phyloP scores from a whole-genome alignment of 2,113 vertebrate genomes.

The Leucoraja erinaceus region DNA sequence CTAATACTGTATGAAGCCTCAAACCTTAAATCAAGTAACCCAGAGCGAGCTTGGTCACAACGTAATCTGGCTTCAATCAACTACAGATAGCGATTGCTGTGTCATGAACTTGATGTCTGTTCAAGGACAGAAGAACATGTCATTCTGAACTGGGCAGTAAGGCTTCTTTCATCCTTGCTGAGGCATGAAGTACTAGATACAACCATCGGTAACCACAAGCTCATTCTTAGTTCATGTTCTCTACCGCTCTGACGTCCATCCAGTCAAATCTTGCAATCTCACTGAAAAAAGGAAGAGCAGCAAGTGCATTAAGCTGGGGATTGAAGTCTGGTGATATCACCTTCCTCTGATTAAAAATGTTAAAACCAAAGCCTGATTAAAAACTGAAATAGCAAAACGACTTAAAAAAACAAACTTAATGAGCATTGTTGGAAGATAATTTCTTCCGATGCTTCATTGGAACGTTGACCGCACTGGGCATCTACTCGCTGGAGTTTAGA shows the following conservation, averaged over 20 bases:
- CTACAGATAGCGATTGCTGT: neutral
- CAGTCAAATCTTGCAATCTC: conserved; percentile 30
- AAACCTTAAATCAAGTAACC: neutral
- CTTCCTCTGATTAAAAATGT: conserved; percentile 11
- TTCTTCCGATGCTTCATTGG: neutral
- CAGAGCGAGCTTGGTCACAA: neutral
- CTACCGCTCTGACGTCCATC: conserved; percentile 30
- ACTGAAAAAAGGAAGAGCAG: neutral
- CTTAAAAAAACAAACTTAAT: neutral
- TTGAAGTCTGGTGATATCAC: neutral
- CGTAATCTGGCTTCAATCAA: conserved; percentile 24
- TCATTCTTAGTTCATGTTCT: conserved; percentile 4
- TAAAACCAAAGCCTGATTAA: neutral
- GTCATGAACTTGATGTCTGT: neutral
- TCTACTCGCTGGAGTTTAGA: too few species aligned
- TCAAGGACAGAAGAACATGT: neutral
- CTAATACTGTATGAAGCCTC: conserved; percentile 7
- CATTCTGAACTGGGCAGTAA: neutral
- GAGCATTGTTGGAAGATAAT: neutral
- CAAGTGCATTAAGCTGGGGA: neutral
- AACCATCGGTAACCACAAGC: neutral
- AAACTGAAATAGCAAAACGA: neutral
- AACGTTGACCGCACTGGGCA: too few species aligned
- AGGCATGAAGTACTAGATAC: neutral
- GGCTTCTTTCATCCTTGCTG: neutral